Base-by-base conservation (phyloP, 2,888 invertebrate species). In the Chymomyza fuscimana region DNA sequence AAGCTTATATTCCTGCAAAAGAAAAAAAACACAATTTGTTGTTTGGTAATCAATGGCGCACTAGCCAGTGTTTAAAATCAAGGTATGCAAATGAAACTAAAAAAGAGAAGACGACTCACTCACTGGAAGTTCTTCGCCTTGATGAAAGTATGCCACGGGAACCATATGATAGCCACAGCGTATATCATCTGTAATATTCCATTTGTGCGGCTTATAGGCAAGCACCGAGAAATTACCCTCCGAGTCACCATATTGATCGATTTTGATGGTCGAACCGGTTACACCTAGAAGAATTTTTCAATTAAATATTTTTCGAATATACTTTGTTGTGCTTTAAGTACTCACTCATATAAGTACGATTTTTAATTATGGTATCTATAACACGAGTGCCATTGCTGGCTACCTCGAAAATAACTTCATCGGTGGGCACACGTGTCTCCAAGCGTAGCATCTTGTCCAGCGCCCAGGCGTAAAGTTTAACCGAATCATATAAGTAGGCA, bases 201-300 rank as follows among this genome's bases (percentile, higher is more conserved):
- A 89, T 77, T 93, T 92, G 78, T 91, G 91, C 19, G 92, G 93
- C 90, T 95, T 96, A 88, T 96, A 94, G 1, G 98, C 97, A 73
- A 99, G 93, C 67, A 99, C 96, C 0, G 99, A 98, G 93, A 98
- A 99, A 92, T 99, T 99, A 9, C 98, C 99, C 91, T 98, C 98
- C 0, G 98, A 98, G 92, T 99, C 98, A 3, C 98, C 99, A 82
- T 96, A 95, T 81, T 95, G 94, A 93, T 99, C 98, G 79, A 99
- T 94, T 80, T 96, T 96, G 87, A 99, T 97, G 74, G 95, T 96
- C 90, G 98, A 96, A 19, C 99, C 99, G 67, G 97, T 97, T 86
- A 99, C 95, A 94, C 99, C 98, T 98, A 87, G 0, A 19, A 22
- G 29, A 5, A 58, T 15, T 63, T 51, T 4, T 22, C 61, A 7